A percentile compares a stretch with the other conserved stretches of the same genome.
These are phyloP conservation scores for Phainopepla nitens DNA, from an alignment of 2,113 vertebrate genomes.

Conservation along the genomic window DNA sequence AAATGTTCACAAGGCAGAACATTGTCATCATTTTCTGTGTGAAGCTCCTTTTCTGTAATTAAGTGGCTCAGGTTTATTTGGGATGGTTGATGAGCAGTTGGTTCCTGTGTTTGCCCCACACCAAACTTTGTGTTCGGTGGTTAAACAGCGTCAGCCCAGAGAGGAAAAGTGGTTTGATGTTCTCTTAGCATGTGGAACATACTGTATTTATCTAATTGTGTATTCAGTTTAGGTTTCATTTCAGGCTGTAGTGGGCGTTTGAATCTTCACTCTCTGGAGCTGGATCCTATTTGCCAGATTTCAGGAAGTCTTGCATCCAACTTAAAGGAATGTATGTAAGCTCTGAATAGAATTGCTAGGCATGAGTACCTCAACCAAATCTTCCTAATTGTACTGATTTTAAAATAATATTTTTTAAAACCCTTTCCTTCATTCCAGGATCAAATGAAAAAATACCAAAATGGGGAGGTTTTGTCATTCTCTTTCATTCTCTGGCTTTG, in stretches of 20 bases:
- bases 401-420: not conserved
- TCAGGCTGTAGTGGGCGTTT: conserved; percentile 32
- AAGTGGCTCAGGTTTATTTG: not conserved
- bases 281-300: conserved; percentile 29
- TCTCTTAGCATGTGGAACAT: conserved; percentile 52
- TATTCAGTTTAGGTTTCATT: conserved; percentile 50
- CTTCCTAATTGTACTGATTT: not conserved
- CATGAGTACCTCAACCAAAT: not conserved
- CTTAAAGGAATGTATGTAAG: not conserved
- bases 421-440: not conserved
- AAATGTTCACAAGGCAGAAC: not conserved
- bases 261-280: not conserved
- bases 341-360: conserved; percentile 14
- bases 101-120: not conserved
- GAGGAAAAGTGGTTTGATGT: conserved; percentile 51
- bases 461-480: not conserved
- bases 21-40: not conserved
- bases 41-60: not conserved
- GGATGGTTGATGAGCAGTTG: not conserved
- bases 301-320: conserved; percentile 16
- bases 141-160: conserved; percentile 4
- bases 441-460: not conserved
- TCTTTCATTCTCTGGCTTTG: not conserved
- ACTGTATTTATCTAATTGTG: conserved; percentile 56
- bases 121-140: conserved; percentile 7